Evolutionary conservation across 2,888 invertebrate species (phyloP), one percentile per base, ranked within the genome.

Genomic region (Heliconius aoede): DNA sequence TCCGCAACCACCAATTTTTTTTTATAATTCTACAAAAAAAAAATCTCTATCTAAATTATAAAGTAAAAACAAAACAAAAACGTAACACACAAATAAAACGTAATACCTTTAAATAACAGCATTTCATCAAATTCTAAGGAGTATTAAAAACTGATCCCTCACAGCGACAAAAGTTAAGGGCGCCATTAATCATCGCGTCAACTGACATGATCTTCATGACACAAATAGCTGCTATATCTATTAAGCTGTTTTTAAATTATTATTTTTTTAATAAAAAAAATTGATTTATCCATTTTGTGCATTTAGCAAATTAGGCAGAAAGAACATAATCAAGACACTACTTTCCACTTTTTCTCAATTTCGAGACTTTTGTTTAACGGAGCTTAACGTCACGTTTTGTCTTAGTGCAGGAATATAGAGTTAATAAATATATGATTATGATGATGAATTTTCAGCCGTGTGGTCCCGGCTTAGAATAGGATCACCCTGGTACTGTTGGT

Each of bases 111-210:
- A 77, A 80, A 79, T 73, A 76, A 79, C 77, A 79, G 76, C 67
- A 64, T 79, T 80, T 80, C 80, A 80, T 79, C 79, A 79, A 80
- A 77, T 80, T 79, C 79, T 74, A 79, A 80, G 79, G 79, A 80
- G 81, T 78, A 81, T 81, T 81, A 82, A 82, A 79, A 82, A 82
- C 78, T 82, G 81, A 82, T 82, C 81, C 77, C 68, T 77, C 74
- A 67, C 7, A 73, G 76, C 73, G 79, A 72, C 80, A 80, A 80
- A 82, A 82, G 82, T 81, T 81, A 77, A 79, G 68, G 72, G 75
- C 40, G 78, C 65, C 81, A 82, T 82, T 81, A 81, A 82, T 82
- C 82, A 82, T 79, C 72, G 51, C 72, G 77, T 60, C 73, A 79
- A 78, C 75, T 80, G 81, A 79, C 81, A 77, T 75, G 78, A 76